Conservation (phyloP, 2,888 invertebrate species). For the Apamea monoglypha region DNA sequence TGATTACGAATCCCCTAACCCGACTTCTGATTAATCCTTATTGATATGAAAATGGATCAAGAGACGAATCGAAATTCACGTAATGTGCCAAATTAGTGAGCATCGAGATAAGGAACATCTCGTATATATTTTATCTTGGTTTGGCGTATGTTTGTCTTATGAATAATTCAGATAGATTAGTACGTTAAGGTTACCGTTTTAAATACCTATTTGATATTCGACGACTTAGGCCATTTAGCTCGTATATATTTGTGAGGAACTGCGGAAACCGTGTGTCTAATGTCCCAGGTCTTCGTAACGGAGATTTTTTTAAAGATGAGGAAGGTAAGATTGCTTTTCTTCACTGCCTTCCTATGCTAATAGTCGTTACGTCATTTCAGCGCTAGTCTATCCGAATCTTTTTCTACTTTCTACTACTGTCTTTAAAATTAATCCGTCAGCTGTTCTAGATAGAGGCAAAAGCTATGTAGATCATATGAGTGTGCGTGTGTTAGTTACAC, state of each 20-base stretch:
- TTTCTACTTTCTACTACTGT: not conserved
- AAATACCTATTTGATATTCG: slow-evolving; percentile 15
- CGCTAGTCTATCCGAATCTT: not conserved
- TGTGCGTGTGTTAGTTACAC: not conserved
- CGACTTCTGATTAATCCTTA: slow-evolving; percentile 72
- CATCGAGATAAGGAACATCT: slow-evolving; percentile 49
- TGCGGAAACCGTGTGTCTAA: not conserved
- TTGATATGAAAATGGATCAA: slow-evolving; percentile 74
- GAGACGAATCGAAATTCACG: slow-evolving; percentile 55
- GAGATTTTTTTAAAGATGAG: not conserved
- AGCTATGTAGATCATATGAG: not conserved
- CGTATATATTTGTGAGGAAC: slow-evolving; percentile 12
- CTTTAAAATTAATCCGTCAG: not conserved
- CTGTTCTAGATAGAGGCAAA: not conserved
- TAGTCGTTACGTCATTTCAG: not conserved
- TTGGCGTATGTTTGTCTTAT: slow-evolving; percentile 40
- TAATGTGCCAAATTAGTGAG: slow-evolving; percentile 60
- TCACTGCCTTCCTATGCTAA: not conserved
- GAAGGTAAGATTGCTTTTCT: not conserved
- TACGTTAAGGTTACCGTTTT: slow-evolving; percentile 35
- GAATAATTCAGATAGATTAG: slow-evolving; percentile 54
- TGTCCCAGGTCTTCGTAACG: not conserved
- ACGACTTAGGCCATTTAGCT: not conserved
- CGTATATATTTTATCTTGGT: slow-evolving; percentile 38
- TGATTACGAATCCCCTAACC: slow-evolving; percentile 70